These are phyloP conservation scores for Eulimnadia texana DNA, from an alignment of 1,140 invertebrate genomes.

Conservation along the genomic window DNA sequence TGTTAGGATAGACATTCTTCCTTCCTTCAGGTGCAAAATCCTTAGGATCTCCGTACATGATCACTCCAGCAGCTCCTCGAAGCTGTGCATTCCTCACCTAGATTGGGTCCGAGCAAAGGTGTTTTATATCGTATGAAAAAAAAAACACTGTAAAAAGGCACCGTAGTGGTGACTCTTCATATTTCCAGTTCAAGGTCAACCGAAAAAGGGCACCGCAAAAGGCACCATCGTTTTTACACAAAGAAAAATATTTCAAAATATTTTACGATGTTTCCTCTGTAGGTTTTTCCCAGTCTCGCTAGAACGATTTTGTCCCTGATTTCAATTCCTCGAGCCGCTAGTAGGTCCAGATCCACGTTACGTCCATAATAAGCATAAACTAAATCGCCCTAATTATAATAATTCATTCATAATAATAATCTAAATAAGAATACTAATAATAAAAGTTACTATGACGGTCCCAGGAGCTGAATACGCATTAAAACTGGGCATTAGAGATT, in stretches of 20 bases:
- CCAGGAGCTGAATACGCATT: constrained; percentile 12
- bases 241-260: background rate
- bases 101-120: too few relatives aligned
- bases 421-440: background rate
- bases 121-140: too few relatives aligned
- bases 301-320: constrained; percentile 32
- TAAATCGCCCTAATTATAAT: constrained; percentile 20
- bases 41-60: constrained; percentile 31
- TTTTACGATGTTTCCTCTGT: constrained; percentile 26
- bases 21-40: constrained; percentile 30
- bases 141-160: too few relatives aligned
- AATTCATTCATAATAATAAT: background rate
- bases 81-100: constrained; percentile 19
- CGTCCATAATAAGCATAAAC: constrained; percentile 38
- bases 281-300: constrained; percentile 35
- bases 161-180: background rate
- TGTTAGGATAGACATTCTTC: constrained; percentile 28
- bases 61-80: constrained; percentile 20
- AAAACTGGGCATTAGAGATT: background rate
- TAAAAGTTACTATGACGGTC: background rate
- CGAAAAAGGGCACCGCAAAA: background rate
- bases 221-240: background rate
- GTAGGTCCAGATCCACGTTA: constrained; percentile 30
- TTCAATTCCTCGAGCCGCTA: constrained; percentile 25
- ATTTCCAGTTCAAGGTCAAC: background rate